These are phyloP conservation scores for Euphydryas editha DNA, from an alignment of 2,888 invertebrate species.

Conservation along the genomic window DNA sequence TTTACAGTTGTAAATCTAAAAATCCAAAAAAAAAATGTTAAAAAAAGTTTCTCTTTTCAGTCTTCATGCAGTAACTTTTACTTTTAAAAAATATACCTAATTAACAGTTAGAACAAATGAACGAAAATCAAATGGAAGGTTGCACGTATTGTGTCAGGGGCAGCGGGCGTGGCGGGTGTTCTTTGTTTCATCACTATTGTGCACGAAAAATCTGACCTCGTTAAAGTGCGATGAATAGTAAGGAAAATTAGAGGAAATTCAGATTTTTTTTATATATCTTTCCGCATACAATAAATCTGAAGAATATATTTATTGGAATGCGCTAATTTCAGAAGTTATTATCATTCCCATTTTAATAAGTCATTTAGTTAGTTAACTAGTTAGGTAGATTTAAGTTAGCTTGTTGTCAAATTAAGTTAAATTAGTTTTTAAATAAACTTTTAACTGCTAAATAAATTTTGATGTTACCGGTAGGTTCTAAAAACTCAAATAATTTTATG, in stretches of 20 bases:
- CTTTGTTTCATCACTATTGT: constrained; percentile 49
- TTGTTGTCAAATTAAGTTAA: background rate
- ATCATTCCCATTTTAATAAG: no score
- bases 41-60: constrained; percentile 6
- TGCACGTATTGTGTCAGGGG: constrained; percentile 45
- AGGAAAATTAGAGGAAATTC: constrained; percentile 24
- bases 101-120: constrained; percentile 29
- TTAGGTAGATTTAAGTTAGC: background rate
- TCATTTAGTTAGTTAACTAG: no score
- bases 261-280: constrained; percentile 7
- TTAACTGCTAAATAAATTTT: background rate
- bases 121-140: constrained; percentile 33
- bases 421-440: background rate
- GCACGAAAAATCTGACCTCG: constrained; percentile 46
- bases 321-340: no score
- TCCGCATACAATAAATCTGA: background rate
- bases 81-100: constrained; percentile 26
- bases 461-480: background rate
- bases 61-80: constrained; percentile 14
- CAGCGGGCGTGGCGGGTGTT: constrained; percentile 46
- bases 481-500: constrained; percentile 16
- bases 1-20: no score
- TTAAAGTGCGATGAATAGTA: constrained; percentile 30
- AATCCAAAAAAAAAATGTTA: no score
- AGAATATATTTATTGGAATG: background rate